Conservation (phyloP, 2,113 vertebrate species). For the Sorex fumeus region DNA sequence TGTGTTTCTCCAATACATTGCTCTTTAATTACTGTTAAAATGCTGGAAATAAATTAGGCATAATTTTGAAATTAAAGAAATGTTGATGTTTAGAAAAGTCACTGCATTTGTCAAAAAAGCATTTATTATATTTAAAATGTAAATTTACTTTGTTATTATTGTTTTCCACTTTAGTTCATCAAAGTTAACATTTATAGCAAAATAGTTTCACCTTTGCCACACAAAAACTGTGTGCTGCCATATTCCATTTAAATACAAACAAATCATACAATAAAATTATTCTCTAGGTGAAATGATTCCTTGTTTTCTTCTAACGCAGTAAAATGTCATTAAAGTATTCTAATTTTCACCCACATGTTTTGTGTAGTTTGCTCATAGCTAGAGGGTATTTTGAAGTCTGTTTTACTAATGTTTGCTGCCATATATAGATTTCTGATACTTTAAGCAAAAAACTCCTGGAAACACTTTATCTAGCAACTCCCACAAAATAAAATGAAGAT, state of each 20-base stretch:
- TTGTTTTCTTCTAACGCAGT: too few relatives aligned
- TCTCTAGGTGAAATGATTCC: too few relatives aligned
- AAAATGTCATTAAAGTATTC: background rate
- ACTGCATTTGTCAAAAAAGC: slow-evolving; percentile 26
- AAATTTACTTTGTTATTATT: background rate
- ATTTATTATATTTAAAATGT: background rate
- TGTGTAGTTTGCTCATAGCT: background rate
- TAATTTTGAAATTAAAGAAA: slow-evolving; percentile 11
- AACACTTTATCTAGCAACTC: slow-evolving; percentile 60
- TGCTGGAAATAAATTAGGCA: background rate
- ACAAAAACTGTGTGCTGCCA: too few relatives aligned
- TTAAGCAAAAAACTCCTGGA: slow-evolving; percentile 47
- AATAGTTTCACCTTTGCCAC: background rate
- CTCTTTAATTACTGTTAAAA: background rate
- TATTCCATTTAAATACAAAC: background rate
- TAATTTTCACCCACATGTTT: background rate
- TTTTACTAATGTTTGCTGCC: slow-evolving; percentile 18
- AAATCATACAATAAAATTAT: background rate
- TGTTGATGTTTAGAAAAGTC: background rate
- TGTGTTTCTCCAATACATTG: background rate
- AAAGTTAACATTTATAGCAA: background rate
- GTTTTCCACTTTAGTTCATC: background rate
- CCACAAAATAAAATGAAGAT: slow-evolving; percentile 63
- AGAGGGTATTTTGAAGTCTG: background rate
- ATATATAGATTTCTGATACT: background rate